Conservation (phyloP, 2,113 vertebrate genomes). For the Pterocles burchelli region DNA sequence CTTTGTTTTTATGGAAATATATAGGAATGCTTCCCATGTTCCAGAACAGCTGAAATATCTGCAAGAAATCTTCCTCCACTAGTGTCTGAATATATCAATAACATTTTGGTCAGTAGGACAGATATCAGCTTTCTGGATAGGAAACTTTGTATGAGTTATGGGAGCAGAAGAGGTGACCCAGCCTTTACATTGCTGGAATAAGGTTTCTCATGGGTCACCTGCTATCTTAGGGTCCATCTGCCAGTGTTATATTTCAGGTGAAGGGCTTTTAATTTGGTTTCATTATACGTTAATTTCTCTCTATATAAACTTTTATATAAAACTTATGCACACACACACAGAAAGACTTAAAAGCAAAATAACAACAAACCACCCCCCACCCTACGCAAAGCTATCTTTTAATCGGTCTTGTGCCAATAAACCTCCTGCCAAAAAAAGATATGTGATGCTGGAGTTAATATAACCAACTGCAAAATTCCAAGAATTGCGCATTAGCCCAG, state of each 20-base stretch:
- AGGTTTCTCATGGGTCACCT: background rate
- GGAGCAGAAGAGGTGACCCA: background rate
- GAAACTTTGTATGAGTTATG: rapidly evolving
- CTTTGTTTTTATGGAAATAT: background rate
- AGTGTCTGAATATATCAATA: background rate
- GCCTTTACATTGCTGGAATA: background rate
- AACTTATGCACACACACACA: background rate
- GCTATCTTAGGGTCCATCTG: background rate
- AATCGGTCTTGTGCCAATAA: background rate
- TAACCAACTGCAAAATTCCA: background rate
- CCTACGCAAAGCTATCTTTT: background rate
- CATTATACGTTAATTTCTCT: background rate
- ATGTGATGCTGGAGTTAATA: background rate
- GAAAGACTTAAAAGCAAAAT: background rate
- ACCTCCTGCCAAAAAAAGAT: background rate
- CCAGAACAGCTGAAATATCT: background rate
- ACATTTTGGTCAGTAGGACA: background rate
- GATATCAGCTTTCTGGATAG: background rate
- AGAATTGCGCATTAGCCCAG: background rate
- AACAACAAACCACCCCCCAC: background rate
- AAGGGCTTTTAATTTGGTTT: background rate
- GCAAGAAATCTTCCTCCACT: background rate
- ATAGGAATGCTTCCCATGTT: background rate
- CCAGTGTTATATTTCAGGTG: background rate
- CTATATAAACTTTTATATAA: background rate